These are phyloP conservation scores for Rhinogobio ventralis DNA, from an alignment of 2,797 vertebrate species.

Conservation along the genomic window DNA sequence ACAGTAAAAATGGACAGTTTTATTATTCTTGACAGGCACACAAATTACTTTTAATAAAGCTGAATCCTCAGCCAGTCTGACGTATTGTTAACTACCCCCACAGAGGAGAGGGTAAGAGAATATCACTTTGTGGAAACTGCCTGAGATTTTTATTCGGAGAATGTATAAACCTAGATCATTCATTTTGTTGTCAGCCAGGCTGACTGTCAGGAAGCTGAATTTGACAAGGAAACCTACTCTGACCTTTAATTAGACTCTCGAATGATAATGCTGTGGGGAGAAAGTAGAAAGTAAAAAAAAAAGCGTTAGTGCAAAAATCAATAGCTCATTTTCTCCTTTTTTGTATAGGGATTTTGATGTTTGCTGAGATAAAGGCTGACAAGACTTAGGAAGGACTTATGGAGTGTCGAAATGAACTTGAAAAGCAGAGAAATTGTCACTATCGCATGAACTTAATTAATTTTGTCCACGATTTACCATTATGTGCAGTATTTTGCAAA, in stretches of 20 bases:
- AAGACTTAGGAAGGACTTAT: constrained; percentile 72
- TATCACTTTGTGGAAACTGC: constrained; percentile 7
- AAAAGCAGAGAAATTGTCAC: constrained; percentile 79
- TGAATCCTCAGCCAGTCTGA: constrained; percentile 22
- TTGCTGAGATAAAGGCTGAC: constrained; percentile 90
- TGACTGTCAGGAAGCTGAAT: constrained; percentile 71
- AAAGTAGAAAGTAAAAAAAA: constrained; percentile 74
- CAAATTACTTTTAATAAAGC: constrained; percentile 43
- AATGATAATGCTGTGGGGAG: constrained; percentile 88
- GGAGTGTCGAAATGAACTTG: constrained; percentile 72
- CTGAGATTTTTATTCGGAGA: not conserved
- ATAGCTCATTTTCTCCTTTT: constrained; percentile 94
- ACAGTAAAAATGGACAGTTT: constrained; percentile 24
- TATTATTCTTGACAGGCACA: constrained; percentile 42
- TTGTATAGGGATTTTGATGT: constrained; percentile 92
- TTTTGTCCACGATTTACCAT: constrained; percentile 60
- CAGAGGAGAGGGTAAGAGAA: constrained; percentile 66
- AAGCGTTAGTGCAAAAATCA: constrained; percentile 82
- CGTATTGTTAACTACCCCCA: constrained; percentile 39
- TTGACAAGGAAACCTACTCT: constrained; percentile 84
- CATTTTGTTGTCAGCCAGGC: constrained; percentile 69
- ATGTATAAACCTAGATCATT: constrained; percentile 62
- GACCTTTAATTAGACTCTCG: constrained; percentile 93
- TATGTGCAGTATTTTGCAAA: constrained; percentile 50
- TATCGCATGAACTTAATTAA: constrained; percentile 65